Percentiles rank a stretch among this genome's conserved stretches.
Evolutionary conservation across 2,888 invertebrate genomes (phyloP).

Genomic region (Bhutanitis thaidina): DNA sequence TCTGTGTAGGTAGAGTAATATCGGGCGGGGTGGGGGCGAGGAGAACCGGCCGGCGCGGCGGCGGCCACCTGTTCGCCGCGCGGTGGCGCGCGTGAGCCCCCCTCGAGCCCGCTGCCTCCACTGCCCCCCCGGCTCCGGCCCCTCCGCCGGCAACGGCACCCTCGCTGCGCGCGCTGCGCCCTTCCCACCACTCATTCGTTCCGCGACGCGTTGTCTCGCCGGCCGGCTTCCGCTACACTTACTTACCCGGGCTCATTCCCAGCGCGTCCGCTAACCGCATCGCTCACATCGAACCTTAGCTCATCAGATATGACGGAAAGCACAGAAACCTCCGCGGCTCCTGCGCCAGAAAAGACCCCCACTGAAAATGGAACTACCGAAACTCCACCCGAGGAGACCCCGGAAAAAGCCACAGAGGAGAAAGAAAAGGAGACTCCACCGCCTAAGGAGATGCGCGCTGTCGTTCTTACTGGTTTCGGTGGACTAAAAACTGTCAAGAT

Average conservation of each 20-base stretch:
- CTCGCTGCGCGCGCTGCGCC: slow-evolving; percentile 63
- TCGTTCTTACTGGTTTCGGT: slow-evolving; percentile 91
- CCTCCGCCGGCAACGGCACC: slow-evolving; percentile 30
- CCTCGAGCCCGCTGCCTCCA: slow-evolving; percentile 26
- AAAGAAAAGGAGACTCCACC: slow-evolving; percentile 78
- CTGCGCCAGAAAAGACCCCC: slow-evolving; percentile 78
- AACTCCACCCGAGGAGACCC: slow-evolving; percentile 69
- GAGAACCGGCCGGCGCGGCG: slow-evolving; percentile 43
- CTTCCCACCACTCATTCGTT: slow-evolving; percentile 73
- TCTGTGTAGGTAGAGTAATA: slow-evolving; percentile 62
- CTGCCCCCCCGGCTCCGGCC: slow-evolving; percentile 32
- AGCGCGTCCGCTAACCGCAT: slow-evolving; percentile 60
- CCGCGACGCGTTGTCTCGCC: slow-evolving; percentile 73
- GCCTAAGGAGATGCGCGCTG: slow-evolving; percentile 91
- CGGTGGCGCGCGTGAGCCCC: slow-evolving; percentile 26
- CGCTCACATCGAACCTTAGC: slow-evolving; percentile 48
- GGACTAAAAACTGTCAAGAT: slow-evolving; percentile 92
- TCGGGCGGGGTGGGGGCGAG: slow-evolving; percentile 39
- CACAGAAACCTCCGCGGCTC: slow-evolving; percentile 72
- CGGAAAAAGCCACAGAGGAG: slow-evolving; percentile 77
- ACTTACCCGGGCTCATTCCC: slow-evolving; percentile 58
- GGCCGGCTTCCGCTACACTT: slow-evolving; percentile 55
- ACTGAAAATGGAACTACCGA: slow-evolving; percentile 75
- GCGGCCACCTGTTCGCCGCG: slow-evolving; percentile 52
- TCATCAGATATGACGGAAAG: slow-evolving; percentile 69